Conservation (phyloP, 2,113 vertebrate species). For the Chrysochloris asiatica region DNA sequence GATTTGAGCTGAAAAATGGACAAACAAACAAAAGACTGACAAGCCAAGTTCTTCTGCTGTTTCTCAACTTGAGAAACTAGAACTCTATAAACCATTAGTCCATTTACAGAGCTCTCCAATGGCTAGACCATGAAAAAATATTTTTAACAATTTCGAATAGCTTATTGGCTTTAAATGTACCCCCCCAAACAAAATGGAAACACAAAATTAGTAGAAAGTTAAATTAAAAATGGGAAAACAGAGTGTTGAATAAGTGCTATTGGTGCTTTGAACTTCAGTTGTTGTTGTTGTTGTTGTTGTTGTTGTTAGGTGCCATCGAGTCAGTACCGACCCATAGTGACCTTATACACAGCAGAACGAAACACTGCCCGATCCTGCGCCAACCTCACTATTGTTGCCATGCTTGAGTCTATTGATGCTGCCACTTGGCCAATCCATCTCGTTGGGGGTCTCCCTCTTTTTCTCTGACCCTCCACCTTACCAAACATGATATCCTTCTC, state of each 20-base stretch:
- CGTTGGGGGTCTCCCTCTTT: too few species aligned
- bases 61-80: background rate
- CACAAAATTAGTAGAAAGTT: background rate
- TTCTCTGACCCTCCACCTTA: too few species aligned
- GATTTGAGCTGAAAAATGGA: background rate
- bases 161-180: background rate
- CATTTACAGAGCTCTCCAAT: background rate
- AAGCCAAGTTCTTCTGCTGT: background rate
- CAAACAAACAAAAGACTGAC: background rate
- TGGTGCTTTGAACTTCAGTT: background rate
- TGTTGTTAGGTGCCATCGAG: too few species aligned
- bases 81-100: background rate
- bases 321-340: too few species aligned
- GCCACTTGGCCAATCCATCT: too few species aligned
- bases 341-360: too few species aligned
- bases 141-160: background rate
- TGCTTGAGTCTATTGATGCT: too few species aligned
- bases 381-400: too few species aligned
- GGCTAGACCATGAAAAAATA: background rate
- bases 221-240: slow-evolving; percentile 1
- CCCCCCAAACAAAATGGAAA: background rate
- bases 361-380: too few species aligned
- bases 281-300: too few species aligned
- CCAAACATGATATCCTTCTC: too few species aligned
- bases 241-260: background rate